Evolutionary conservation across 2,113 vertebrate genomes (phyloP), one percentile per base, ranked within the genome.

Genomic region (Burhinus bistriatus): DNA sequence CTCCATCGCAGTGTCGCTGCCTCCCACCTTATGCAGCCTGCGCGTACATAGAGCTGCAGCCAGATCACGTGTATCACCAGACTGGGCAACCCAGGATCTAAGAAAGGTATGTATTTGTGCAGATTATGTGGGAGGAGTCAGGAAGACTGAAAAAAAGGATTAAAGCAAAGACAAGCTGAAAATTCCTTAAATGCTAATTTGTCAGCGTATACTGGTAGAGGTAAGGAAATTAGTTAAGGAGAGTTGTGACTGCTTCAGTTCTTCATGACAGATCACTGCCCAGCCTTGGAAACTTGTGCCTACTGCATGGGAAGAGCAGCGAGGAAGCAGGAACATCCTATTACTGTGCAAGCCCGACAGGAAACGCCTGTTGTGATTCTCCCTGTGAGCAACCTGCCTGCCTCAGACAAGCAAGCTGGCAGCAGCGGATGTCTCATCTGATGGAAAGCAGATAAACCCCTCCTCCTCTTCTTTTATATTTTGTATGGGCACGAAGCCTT

Each of bases 221-320:
- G 12, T 38, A 51, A 59, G 69, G 36, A 68, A 73, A 68, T 9
- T 21, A 30, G 30, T 17, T 22, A 9, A 72, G 44, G 23, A 61
- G 30, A 36, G 44, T 2, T 23, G 42, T 68, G 65, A 9, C 21
- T 68, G 65, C 47, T 68, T 68, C 38, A 20, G 4, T 71, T 23
- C 64, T 59, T 42, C 49, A 9, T 5, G 66, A 76, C 52, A 40
- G 52, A 57, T 44, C 55, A 71, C 15, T 58, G 45, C 30, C 66
- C 66, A 65, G 36, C 32, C 68, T 68, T 76, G 68, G 19, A 57
- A 83, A 71, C 25, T 42, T 45, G 17, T 40, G 19, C 29, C 15
- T 55, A 19, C 47, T 52, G 73, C 57, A n/a, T 0, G 0, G 42
- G 40, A 19, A 23, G 69, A 78, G 89, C 68, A 51, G 55, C 0